phyloP scores from a whole-genome alignment of 2,113 vertebrate genomes.

The Pavo muticus region DNA sequence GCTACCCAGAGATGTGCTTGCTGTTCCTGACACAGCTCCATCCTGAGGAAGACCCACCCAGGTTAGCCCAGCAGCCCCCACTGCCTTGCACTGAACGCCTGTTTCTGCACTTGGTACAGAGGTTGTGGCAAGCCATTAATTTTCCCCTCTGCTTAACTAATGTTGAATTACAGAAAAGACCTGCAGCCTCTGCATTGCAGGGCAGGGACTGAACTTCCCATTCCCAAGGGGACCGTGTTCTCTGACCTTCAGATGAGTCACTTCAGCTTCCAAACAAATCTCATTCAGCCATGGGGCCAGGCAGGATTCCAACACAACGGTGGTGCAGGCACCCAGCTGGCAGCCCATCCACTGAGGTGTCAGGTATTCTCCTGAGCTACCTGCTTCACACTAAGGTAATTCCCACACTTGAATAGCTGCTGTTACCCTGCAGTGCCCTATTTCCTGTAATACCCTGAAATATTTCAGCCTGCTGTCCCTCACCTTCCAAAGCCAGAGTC shows the following conservation, averaged over 20 bases:
- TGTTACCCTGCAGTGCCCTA: not conserved
- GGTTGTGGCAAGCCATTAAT: not conserved
- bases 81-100: accelerated
- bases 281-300: not conserved
- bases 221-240: not conserved
- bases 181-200: constrained; percentile 13
- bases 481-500: not conserved
- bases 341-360: not conserved
- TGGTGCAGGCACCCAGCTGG: not conserved
- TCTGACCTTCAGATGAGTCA: not conserved
- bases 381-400: not conserved
- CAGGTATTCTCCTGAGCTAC: not conserved
- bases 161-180: not conserved
- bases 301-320: not conserved
- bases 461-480: not conserved
- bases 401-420: not conserved
- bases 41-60: not conserved
- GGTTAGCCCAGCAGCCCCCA: not conserved
- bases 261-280: not conserved
- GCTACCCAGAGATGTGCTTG: not conserved
- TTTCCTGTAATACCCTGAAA: not conserved
- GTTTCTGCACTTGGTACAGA: not conserved
- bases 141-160: not conserved
- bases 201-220: not conserved
- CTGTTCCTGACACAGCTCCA: not conserved